These are phyloP conservation scores for Protaetia brevitarsis DNA, from an alignment of 1,140 invertebrate genomes.

Conservation along the genomic window DNA sequence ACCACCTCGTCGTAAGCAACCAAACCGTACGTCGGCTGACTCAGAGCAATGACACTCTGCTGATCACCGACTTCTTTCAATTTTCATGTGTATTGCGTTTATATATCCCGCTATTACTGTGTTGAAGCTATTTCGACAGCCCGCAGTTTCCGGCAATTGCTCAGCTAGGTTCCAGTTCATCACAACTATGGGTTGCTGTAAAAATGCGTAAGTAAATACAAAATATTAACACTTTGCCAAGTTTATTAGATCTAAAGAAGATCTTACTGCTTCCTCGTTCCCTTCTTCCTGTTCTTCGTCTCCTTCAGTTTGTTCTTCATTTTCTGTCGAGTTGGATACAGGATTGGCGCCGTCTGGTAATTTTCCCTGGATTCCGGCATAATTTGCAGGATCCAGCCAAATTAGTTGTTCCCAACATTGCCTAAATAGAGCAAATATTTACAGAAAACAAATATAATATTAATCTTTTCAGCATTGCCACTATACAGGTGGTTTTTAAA, in stretches of 20 bases:
- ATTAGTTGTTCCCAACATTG: slow-evolving; percentile 91
- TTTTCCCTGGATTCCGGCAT: slow-evolving; percentile 63
- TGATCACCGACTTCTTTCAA: slow-evolving; percentile 45
- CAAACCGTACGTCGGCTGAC: slow-evolving; percentile 52
- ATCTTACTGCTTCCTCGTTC: slow-evolving; percentile 47
- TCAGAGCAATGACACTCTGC: slow-evolving; percentile 43
- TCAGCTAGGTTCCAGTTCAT: slow-evolving; percentile 91
- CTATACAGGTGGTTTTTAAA: too few relatives aligned
- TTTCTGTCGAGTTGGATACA: neutral
- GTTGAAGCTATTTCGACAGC: slow-evolving; percentile 68
- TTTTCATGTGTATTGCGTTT: slow-evolving; percentile 61
- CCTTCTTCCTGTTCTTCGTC: slow-evolving; percentile 40
- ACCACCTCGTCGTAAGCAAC: slow-evolving; percentile 54
- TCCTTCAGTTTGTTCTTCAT: slow-evolving; percentile 33
- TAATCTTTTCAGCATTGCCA: too few relatives aligned
- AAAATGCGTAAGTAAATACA: slow-evolving; percentile 24
- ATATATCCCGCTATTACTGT: slow-evolving; percentile 76
- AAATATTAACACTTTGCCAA: neutral
- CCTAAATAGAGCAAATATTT: slow-evolving; percentile 48
- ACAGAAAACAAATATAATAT: too few relatives aligned
- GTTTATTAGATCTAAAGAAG: neutral
- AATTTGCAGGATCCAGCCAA: slow-evolving; percentile 88
- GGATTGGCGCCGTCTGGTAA: slow-evolving; percentile 50
- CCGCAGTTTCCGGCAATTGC: slow-evolving; percentile 71
- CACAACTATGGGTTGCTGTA: slow-evolving; percentile 63